These are phyloP conservation scores for Tenodera sinensis DNA, from an alignment of 2,888 invertebrate genomes.

Conservation along the genomic window DNA sequence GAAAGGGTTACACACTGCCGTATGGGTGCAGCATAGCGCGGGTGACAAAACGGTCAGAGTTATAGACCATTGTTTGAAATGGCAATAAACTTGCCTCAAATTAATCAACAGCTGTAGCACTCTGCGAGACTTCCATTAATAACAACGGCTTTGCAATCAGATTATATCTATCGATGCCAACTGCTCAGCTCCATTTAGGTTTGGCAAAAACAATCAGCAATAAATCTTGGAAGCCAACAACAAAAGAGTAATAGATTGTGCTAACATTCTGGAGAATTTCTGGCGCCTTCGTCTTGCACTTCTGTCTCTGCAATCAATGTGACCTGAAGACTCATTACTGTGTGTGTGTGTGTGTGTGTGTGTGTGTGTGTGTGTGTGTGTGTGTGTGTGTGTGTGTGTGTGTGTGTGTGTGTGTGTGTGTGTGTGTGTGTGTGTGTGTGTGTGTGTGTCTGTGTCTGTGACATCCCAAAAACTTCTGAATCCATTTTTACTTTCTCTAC, in stretches of 20 bases:
- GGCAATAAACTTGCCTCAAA: background rate
- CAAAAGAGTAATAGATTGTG: background rate
- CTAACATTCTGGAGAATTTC: background rate
- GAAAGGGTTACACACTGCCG: background rate
- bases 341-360: background rate
- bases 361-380: too few species aligned
- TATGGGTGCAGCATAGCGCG: background rate
- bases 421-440: too few species aligned
- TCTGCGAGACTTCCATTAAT: background rate
- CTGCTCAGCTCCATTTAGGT: background rate
- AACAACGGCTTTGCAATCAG: background rate
- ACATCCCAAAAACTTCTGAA: too few species aligned
- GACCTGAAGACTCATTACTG: background rate
- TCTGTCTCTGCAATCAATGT: background rate
- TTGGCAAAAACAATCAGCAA: background rate
- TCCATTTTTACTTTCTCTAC: too few species aligned
- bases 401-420: too few species aligned
- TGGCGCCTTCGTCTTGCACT: background rate
- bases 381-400: too few species aligned
- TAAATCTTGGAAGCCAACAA: background rate
- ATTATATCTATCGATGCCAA: background rate
- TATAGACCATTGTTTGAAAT: background rate
- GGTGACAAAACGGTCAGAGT: background rate
- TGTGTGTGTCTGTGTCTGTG: too few species aligned
- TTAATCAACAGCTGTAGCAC: background rate